Percentiles rank a stretch among this genome's conserved stretches.
Conservation (phyloP, 1,140 invertebrate genomes). For the Planococcus citri region DNA sequence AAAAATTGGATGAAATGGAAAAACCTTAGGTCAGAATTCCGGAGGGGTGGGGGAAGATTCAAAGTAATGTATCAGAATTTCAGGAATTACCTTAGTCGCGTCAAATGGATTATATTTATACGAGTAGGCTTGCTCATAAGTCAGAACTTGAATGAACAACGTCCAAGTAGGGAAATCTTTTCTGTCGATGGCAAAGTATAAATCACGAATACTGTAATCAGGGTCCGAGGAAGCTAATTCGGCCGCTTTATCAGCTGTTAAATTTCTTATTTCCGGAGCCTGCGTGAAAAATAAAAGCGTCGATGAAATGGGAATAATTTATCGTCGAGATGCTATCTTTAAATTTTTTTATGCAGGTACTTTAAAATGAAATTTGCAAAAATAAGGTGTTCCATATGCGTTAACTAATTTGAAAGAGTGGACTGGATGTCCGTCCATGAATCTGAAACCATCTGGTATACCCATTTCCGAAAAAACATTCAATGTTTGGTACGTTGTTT, state of each 20-base stretch:
- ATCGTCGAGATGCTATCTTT: no score
- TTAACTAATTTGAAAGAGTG: slow-evolving; percentile 93
- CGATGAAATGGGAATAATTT: slow-evolving; percentile 26
- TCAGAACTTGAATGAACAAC: slow-evolving; percentile 66
- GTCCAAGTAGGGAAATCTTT: slow-evolving; percentile 73
- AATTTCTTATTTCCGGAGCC: slow-evolving; percentile 81
- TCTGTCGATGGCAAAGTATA: slow-evolving; percentile 77
- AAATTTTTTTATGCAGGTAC: no score
- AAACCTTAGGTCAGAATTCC: no score
- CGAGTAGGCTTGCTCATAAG: slow-evolving; percentile 52
- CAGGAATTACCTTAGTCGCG: slow-evolving; percentile 80
- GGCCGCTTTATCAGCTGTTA: slow-evolving; percentile 56
- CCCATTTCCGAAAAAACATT: slow-evolving; percentile 84
- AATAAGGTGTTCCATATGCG: slow-evolving; percentile 57
- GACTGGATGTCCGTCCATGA: slow-evolving; percentile 93
- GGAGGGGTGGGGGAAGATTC: no score
- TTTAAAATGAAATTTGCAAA: slow-evolving; percentile 90
- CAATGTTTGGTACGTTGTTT: slow-evolving; percentile 74
- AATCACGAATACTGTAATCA: slow-evolving; percentile 75
- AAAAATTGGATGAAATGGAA: no score
- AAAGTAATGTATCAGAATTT: no score
- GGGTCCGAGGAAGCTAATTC: slow-evolving; percentile 63
- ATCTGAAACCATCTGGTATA: slow-evolving; percentile 80
- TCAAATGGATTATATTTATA: slow-evolving; percentile 81
- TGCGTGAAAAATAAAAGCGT: no score